Evolutionary conservation across 1,140 invertebrate species (phyloP).

Genomic region (Heliconius congener): DNA sequence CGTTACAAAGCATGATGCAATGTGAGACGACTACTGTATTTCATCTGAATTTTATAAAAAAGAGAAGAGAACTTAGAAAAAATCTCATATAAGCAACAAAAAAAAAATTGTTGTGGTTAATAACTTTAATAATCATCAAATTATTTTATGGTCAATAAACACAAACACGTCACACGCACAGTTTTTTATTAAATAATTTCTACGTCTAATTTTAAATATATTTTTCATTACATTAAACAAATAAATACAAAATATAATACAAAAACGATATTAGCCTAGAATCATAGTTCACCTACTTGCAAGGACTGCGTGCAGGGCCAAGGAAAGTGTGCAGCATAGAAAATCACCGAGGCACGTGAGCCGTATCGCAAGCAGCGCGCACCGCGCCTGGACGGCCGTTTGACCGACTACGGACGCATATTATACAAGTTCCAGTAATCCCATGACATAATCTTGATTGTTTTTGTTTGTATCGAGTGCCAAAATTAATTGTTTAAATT

Average conservation of each 20-base stretch:
- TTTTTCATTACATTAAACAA: no score
- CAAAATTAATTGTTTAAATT: not conserved
- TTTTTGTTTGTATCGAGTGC: conserved; percentile 32
- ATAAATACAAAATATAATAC: not conserved
- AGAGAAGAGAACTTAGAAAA: no score
- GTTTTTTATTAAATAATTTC: no score
- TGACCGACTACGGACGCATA: conserved; percentile 64
- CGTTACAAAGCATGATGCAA: no score
- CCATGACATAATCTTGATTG: conserved; percentile 76
- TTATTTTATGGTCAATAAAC: no score
- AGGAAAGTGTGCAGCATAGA: conserved; percentile 69
- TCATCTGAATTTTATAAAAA: no score
- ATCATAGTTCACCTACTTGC: conserved; percentile 72
- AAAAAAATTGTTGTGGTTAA: no score
- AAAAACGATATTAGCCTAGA: conserved; percentile 32
- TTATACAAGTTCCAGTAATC: conserved; percentile 75
- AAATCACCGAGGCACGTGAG: conserved; percentile 65
- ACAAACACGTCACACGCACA: no score
- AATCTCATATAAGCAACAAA: no score
- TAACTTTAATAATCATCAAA: no score
- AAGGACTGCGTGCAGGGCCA: conserved; percentile 54
- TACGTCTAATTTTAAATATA: no score
- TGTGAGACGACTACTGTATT: no score
- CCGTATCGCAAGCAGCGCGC: conserved; percentile 49
- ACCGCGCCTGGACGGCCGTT: conserved; percentile 45